Percentiles rank a stretch among this genome's conserved stretches.
Evolutionary conservation across 2,888 invertebrate genomes (phyloP).

Genomic region (Fragum fragum): DNA sequence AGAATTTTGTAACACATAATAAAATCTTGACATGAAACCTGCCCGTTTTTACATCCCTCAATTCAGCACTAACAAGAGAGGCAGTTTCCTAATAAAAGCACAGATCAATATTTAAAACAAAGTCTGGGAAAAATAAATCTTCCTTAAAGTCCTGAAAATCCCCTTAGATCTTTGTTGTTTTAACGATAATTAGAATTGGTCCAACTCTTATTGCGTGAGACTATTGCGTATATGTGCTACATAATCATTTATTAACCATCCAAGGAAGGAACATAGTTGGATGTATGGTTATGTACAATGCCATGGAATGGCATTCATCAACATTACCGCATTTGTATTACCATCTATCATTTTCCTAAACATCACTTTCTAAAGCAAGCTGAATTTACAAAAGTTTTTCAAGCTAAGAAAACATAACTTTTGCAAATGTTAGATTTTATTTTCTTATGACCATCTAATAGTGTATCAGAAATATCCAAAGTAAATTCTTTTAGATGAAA

Average conservation of each 20-base stretch:
- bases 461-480: no score
- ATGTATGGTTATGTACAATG: conserved; percentile 10
- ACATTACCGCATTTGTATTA: no score
- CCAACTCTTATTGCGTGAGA: conserved; percentile 50
- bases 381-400: no score
- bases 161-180: conserved; percentile 60
- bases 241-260: conserved; percentile 57
- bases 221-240: conserved; percentile 46
- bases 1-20: conserved; percentile 23
- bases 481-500: no score
- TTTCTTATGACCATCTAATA: no score
- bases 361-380: no score
- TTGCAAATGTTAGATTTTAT: no score
- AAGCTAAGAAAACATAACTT: no score
- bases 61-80: conserved; percentile 26
- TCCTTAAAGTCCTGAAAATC: conserved; percentile 59
- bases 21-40: conserved; percentile 29
- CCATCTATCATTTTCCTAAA: no score
- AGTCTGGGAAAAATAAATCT: conserved; percentile 67
- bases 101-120: conserved; percentile 65
- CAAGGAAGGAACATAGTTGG: conserved; percentile 31
- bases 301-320: no score
- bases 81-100: conserved; percentile 14
- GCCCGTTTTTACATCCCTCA: conserved; percentile 30
- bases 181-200: conserved; percentile 60